Evolutionary conservation across 2,113 vertebrate species (phyloP), one percentile per base, ranked within the genome.

Genomic region (Alexandromys fortis): DNA sequence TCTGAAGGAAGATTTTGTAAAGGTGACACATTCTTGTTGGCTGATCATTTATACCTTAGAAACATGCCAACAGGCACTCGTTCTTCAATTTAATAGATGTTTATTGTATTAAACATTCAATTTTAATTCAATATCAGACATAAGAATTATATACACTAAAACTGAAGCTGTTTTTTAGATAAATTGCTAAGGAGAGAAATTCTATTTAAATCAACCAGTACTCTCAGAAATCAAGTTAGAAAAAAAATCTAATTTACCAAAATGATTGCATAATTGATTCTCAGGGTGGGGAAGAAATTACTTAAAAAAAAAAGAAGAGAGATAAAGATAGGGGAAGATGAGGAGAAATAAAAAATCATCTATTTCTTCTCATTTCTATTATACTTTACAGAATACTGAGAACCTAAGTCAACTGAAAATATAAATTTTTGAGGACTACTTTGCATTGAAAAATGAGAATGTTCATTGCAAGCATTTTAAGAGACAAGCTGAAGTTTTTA

Each of bases 151-250:
- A 70, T 52, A 30, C 42, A 90, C 49, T 49, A 92, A 72, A 94
- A 94, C 6, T 76, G 49, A 92, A 70, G 17, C 33, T 73, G 55
- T 90, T 68, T 12, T 90, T 42, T 85, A 83, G 19, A 45, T 86
- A 86, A 94, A 78, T 14, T 85, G 22, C 68, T 81, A 21, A 63
- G 16, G 22, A 68, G 8, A 6, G 16, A 70, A 30, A 38, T 42
- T 87, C 88, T 83, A 95, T 81, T 94, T 90, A 73, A 67, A 68
- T 17, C 42, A 94, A 92, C 38, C 22, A 92, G 28, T 35, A 78
- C 52, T 79, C 82, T 87, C 35, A 75, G 12, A 94, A 92, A 86
- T 78, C 11, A 94, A 94, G 22, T 47, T 52, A 52, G 14, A 93
- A 72, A 88, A 90, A 86, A 4, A 76, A 61, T 93, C 33, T 94